Percentiles rank a stretch among this genome's conserved stretches.
Evolutionary conservation across 2,797 vertebrate genomes (phyloP).

Genomic region (Sebastes elongatus): DNA sequence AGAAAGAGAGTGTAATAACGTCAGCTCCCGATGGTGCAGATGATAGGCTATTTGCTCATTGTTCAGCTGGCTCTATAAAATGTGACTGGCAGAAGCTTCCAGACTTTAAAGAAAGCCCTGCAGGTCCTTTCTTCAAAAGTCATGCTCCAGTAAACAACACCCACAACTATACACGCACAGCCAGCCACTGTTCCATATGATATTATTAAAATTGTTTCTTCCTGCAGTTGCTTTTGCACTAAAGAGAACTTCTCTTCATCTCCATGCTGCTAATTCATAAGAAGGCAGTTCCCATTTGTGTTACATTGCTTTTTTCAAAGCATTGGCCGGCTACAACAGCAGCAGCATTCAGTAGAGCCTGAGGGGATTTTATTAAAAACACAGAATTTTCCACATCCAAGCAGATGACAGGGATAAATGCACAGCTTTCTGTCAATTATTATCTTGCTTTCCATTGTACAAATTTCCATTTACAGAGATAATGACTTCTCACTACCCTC

Average conservation of each 20-base stretch:
- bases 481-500: slow-evolving; percentile 28
- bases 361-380: slow-evolving; percentile 45
- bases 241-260: slow-evolving; percentile 1
- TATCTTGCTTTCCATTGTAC: slow-evolving; percentile 57
- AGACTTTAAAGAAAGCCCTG: background rate
- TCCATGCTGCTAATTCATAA: slow-evolving; percentile 31
- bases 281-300: slow-evolving; percentile 23
- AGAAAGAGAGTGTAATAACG: background rate
- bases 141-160: slow-evolving; percentile 20
- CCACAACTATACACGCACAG: background rate
- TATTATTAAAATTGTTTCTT: slow-evolving; percentile 20
- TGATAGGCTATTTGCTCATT: slow-evolving; percentile 33
- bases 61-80: slow-evolving; percentile 36
- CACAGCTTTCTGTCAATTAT: slow-evolving; percentile 44
- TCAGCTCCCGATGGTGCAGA: slow-evolving; percentile 27
- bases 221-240: slow-evolving; percentile 12
- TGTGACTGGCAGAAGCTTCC: slow-evolving; percentile 22
- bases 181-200: background rate
- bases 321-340: background rate
- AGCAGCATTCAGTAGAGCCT: slow-evolving; percentile 24
- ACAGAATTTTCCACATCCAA: slow-evolving; percentile 18
- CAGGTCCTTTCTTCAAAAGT: slow-evolving; percentile 16
- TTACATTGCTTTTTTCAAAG: slow-evolving; percentile 23
- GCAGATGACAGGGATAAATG: slow-evolving; percentile 47
- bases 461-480: slow-evolving; percentile 61